phyloP scores from a whole-genome alignment of 2,113 vertebrate species.

The Amphilophus citrinellus region DNA sequence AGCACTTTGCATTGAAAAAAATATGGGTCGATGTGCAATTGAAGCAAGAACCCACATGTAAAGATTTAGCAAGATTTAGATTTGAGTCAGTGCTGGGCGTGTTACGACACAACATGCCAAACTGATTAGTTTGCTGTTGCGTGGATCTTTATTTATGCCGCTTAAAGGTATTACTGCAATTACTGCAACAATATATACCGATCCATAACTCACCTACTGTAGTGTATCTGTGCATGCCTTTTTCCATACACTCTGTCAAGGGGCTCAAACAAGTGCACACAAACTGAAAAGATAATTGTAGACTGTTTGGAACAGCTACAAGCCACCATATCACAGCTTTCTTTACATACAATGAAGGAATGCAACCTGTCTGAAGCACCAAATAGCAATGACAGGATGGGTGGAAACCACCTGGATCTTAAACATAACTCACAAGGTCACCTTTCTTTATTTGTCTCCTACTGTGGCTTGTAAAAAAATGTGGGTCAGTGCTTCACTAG shows the following conservation, averaged over 20 bases:
- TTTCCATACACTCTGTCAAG: slow-evolving; percentile 11
- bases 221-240: background rate
- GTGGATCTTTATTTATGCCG: background rate
- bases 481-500: slow-evolving; percentile 30
- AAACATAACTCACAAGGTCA: slow-evolving; percentile 65
- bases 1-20: background rate
- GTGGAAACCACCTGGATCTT: slow-evolving; percentile 69
- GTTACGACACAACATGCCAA: background rate
- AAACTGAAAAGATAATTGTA: slow-evolving; percentile 36
- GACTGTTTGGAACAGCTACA: background rate
- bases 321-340: slow-evolving; percentile 28
- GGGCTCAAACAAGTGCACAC: slow-evolving; percentile 9
- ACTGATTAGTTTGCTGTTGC: slow-evolving; percentile 2
- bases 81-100: slow-evolving; percentile 5
- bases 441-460: slow-evolving; percentile 43
- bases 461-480: background rate
- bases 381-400: slow-evolving; percentile 52
- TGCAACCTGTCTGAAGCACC: slow-evolving; percentile 30
- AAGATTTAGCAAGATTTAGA: slow-evolving; percentile 18
- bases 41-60: slow-evolving; percentile 15
- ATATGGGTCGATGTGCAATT: background rate
- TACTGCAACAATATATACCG: background rate
- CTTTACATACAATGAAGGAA: slow-evolving; percentile 51
- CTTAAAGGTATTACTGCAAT: background rate
- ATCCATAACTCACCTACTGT: background rate